Evolutionary conservation across 2,888 invertebrate species (phyloP).

Genomic region (Lycia hirtaria): DNA sequence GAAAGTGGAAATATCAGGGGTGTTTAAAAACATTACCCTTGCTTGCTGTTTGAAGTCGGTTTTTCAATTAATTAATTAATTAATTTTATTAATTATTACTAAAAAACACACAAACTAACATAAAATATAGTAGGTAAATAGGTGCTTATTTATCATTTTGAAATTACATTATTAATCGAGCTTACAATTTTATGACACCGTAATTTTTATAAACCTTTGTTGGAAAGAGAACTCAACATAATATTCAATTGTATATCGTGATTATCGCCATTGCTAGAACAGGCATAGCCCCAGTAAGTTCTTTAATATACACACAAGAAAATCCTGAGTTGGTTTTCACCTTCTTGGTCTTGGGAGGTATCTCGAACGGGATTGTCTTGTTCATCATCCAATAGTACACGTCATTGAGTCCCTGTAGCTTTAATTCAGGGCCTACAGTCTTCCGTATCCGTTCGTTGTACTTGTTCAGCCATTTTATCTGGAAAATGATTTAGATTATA

Average conservation of each 20-base stretch:
- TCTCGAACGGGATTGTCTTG: constrained; percentile 88
- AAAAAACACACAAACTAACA: no score
- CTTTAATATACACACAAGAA: neutral
- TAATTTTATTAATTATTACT: no score
- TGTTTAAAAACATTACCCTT: no score
- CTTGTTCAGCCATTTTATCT: constrained; percentile 92
- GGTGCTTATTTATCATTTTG: no score
- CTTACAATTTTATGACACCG: no score
- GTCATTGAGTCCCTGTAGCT: constrained; percentile 88
- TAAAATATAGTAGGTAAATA: no score
- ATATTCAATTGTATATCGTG: constrained; percentile 4
- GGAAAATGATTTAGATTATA: constrained; percentile 43
- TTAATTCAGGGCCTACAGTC: constrained; percentile 90
- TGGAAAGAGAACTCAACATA: neutral
- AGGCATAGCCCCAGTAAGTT: constrained; percentile 7
- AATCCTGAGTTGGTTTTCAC: constrained; percentile 38
- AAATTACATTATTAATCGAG: no score
- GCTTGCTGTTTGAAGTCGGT: no score
- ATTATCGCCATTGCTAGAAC: constrained; percentile 9
- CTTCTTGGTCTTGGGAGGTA: constrained; percentile 61
- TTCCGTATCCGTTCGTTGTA: constrained; percentile 91
- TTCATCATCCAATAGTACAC: constrained; percentile 94
- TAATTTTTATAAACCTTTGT: neutral
- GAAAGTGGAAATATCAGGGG: neutral
- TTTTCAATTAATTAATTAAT: no score